phyloP scores from a whole-genome alignment of 2,888 invertebrate genomes.

The Pterostichus niger region DNA sequence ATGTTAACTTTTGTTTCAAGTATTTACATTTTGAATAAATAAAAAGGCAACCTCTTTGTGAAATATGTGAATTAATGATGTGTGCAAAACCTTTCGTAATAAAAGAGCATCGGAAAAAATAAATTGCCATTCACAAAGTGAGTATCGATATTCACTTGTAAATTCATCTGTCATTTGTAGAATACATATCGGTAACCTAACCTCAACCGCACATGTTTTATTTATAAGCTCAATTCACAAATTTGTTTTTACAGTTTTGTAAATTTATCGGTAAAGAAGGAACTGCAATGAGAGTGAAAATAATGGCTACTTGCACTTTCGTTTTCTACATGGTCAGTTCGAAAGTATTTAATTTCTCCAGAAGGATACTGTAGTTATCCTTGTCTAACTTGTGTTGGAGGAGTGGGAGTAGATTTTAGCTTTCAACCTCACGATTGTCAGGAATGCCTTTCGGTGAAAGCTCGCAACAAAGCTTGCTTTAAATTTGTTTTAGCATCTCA shows the following conservation, averaged over 20 bases:
- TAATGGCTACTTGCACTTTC: conserved; percentile 31
- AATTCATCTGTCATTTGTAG: conserved; percentile 34
- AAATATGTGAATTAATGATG: conserved; percentile 25
- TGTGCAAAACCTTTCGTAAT: conserved; percentile 27
- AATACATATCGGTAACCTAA: not conserved
- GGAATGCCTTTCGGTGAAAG: conserved; percentile 29
- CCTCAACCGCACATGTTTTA: conserved; percentile 30
- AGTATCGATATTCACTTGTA: conserved; percentile 40
- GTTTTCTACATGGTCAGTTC: conserved; percentile 33
- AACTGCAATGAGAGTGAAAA: not conserved
- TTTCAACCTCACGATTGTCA: conserved; percentile 22
- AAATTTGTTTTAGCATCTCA: conserved; percentile 53
- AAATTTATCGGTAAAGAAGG: conserved; percentile 4
- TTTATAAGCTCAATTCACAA: conserved; percentile 9
- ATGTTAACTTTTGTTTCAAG: conserved; percentile 9
- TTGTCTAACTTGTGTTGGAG: not conserved
- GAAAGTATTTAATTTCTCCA: conserved; percentile 41
- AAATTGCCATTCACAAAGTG: conserved; percentile 29
- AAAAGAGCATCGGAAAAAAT: conserved; percentile 35
- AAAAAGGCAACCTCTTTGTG: conserved; percentile 7
- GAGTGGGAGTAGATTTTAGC: not conserved
- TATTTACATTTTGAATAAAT: conserved; percentile 11
- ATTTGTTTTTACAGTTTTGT: not conserved
- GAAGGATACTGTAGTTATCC: not conserved
- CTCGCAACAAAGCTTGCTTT: conserved; percentile 37